These are phyloP conservation scores for Chiloscyllium punctatum DNA, from an alignment of 2,797 vertebrate genomes.

Conservation along the genomic window DNA sequence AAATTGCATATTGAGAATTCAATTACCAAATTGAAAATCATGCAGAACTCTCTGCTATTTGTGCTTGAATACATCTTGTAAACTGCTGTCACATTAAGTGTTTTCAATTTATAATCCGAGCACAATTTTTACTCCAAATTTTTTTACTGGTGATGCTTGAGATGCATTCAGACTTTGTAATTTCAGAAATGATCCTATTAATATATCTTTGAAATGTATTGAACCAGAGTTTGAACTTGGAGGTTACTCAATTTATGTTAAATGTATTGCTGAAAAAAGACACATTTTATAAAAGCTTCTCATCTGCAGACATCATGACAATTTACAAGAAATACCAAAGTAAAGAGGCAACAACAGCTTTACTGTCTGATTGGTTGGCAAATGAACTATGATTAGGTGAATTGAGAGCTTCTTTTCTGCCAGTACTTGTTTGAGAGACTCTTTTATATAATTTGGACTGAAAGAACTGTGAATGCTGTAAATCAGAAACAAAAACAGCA, in stretches of 20 bases:
- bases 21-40: neutral
- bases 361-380: too few species aligned
- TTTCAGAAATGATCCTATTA: neutral
- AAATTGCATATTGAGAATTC: neutral
- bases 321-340: too few species aligned
- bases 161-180: neutral
- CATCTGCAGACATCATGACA: too few species aligned
- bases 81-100: neutral
- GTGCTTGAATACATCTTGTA: neutral
- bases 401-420: neutral
- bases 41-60: neutral
- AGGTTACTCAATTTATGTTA: neutral
- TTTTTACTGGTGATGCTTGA: neutral
- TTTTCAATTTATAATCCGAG: neutral
- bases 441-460: neutral
- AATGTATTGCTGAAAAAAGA: neutral
- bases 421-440: neutral
- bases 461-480: too few species aligned
- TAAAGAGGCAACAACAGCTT: too few species aligned
- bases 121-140: neutral
- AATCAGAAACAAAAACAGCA: too few species aligned
- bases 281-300: too few species aligned
- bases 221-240: neutral
- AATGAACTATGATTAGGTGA: too few species aligned
- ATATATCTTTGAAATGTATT: neutral